Percentiles rank a stretch among this genome's conserved stretches.
Evolutionary conservation across 2,113 vertebrate genomes (phyloP).

Genomic region (Labeo catla): DNA sequence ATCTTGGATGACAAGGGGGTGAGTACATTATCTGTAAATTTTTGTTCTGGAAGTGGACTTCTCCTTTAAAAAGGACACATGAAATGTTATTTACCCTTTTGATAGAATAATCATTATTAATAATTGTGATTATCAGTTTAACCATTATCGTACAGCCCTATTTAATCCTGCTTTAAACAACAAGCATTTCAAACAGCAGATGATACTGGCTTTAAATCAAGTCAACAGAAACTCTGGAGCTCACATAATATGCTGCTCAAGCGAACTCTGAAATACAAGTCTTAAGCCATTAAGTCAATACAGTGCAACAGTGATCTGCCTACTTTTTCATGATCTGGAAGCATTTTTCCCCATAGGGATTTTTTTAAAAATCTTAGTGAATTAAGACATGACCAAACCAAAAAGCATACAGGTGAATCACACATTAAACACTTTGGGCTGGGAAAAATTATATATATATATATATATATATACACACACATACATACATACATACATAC

Average conservation of each 20-base stretch:
- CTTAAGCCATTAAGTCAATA: background rate
- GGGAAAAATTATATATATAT: no score
- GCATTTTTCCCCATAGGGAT: background rate
- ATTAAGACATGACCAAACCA: background rate
- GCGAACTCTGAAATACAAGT: background rate
- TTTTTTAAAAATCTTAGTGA: background rate
- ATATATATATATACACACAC: no score
- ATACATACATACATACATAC: no score
- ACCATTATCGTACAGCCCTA: no score
- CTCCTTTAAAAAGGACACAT: no score
- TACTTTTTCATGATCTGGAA: no score
- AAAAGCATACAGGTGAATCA: background rate
- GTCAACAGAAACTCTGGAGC: background rate
- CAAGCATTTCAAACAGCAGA: background rate
- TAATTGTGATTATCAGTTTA: no score
- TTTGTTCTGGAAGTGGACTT: no score
- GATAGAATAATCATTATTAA: no score
- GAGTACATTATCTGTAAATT: no score
- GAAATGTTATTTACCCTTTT: no score
- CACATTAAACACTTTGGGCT: slow-evolving; percentile 2
- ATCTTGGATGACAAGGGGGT: no score
- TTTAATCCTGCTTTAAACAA: background rate
- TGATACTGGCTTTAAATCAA: background rate
- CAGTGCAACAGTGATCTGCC: background rate
- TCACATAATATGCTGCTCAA: background rate